phyloP scores from a whole-genome alignment of 1,140 invertebrate species.

The Listronotus oregonensis region DNA sequence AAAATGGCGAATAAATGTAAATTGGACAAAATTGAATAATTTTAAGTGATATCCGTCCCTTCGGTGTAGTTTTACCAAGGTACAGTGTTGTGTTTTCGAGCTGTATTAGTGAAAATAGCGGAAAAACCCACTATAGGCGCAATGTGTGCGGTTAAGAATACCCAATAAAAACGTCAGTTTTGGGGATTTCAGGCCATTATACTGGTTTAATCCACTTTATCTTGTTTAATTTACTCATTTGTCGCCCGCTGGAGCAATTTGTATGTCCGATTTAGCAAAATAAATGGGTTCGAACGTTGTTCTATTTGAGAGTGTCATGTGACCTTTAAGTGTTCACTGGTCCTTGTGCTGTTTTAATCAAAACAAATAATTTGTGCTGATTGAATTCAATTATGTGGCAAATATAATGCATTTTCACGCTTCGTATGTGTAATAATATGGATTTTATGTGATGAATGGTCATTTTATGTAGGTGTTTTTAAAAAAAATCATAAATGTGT shows the following conservation, averaged over 20 bases:
- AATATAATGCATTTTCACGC: not conserved
- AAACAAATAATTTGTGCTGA: slow-evolving; percentile 10
- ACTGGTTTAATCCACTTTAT: slow-evolving; percentile 34
- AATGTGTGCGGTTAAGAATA: not conserved
- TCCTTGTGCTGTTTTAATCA: not conserved
- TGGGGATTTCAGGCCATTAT: slow-evolving; percentile 13
- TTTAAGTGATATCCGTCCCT: slow-evolving; percentile 27
- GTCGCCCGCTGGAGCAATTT: not conserved
- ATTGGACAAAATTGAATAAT: slow-evolving; percentile 24
- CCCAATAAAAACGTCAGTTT: slow-evolving; percentile 10
- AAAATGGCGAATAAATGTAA: slow-evolving; percentile 34
- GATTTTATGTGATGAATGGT: no score
- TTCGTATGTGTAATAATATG: not conserved
- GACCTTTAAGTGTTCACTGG: slow-evolving; percentile 4
- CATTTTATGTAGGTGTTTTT: no score
- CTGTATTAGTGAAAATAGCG: not conserved
- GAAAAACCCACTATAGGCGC: not conserved
- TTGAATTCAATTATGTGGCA: slow-evolving; percentile 2
- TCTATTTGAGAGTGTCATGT: not conserved
- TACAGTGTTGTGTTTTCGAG: not conserved
- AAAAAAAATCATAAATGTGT: no score
- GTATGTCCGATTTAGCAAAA: not conserved
- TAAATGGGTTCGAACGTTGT: not conserved
- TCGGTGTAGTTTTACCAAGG: not conserved
- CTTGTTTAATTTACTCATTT: slow-evolving; percentile 21